Evolutionary conservation across 2,888 invertebrate species (phyloP), one percentile per base, ranked within the genome.

Genomic region (Galeruca laticollis): DNA sequence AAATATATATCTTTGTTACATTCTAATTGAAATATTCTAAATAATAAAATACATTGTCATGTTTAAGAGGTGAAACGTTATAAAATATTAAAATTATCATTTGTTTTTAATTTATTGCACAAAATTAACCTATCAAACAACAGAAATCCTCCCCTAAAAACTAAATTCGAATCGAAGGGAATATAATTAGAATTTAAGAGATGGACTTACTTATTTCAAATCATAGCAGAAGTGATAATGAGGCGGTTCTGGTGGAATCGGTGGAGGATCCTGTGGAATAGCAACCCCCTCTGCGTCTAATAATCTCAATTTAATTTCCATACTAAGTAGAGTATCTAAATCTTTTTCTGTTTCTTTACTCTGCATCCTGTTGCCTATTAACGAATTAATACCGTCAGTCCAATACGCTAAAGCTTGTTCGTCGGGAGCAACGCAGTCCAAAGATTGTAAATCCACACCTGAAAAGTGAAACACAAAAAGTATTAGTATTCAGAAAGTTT

Each of bases 221-320:
- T 92, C 92, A 82, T 92, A 92, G 83, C 91, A 93, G 86, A 96
- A 96, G 84, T 95, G 94, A 85, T 95, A 98, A 86, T 97, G 95
- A 77, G 95, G 93, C 4, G 98, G 98, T 82, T 95, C 94, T 61
- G 94, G 93, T 0, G 98, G 98, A 81, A 98, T 93, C 52, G 92
- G 90, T 2, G 98, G 98, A 13, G 97, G 95, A 82, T 95, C 93
- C 81, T 96, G 94, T 0, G 98, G 98, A 80, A 98, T 97, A 76
- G 94, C 94, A 65, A 98, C 93, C 6, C 97, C 97, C 86, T 98
- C 98, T 0, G 97, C 95, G 86, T 98, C 98, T 71, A 99, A 87
- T 67, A 99, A 87, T 71, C 97, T 88, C 56, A 99, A 89, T 86
- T 98, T 98, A 66, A 98, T 96, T 83, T 99, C 98, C 96, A 99